Base-by-base conservation (phyloP, 2,113 vertebrate genomes). In the Bettongia penicillata region DNA sequence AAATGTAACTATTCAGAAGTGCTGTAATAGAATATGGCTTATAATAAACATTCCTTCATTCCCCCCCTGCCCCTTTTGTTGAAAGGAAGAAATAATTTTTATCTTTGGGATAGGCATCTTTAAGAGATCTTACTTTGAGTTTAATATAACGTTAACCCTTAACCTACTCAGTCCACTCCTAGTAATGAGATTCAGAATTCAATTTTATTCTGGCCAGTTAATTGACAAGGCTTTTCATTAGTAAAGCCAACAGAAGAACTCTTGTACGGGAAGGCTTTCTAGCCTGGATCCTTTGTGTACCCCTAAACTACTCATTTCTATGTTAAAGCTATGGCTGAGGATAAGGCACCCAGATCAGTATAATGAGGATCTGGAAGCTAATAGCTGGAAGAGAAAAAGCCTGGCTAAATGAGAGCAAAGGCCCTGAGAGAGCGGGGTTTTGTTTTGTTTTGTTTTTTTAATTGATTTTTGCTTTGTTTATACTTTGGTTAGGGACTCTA, bases 1-100 rank as follows among this genome's bases (percentile, higher is more conserved):
- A 95, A 96, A 47, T 53, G 90, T 94, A 95, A 96, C 89, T 92
- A 91, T 93, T 28, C 53, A 92, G 93, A 94, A 93, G 89, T 94
- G 43, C 90, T 95, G 43, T 68, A 52, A 26, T 93, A 52, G 22
- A 49, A 90, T 95, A 19, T 51, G 51, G 47, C 6, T 90, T 48
- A 92, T 43, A 22, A 23, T 94, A 57, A 93, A 90, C 14, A 48
- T 19, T 10, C 31, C 53, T n/a, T 91, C 8, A 24, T 94, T 52
- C 53, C 50, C 52, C 19, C 10, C 53, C 91, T 9, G 8, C 51
- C 49, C 57, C 91, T 97, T 90, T 77, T 90, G 10, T 68, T 90
- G 48, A 19, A 94, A 91, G 47, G 53, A n/a, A 48, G 19, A 68
- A 93, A 50, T 53, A n/a, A 90, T 91, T 90, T 90, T 8, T 91